phyloP scores from a whole-genome alignment of 2,797 vertebrate species.

The Enteromius mattozi region DNA sequence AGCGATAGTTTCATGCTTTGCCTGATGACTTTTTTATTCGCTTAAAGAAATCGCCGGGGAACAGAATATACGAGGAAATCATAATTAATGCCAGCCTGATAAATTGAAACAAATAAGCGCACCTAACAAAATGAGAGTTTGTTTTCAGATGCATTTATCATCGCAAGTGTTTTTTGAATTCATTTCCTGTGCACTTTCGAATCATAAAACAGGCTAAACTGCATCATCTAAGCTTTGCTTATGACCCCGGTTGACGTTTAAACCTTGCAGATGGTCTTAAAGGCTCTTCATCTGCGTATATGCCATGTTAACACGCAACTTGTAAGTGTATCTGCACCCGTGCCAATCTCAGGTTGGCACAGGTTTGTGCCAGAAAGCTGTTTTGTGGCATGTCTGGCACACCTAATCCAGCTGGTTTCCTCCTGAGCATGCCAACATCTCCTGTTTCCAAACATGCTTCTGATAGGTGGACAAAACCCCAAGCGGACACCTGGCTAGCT shows the following conservation, averaged over 20 bases:
- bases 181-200: conserved; percentile 17
- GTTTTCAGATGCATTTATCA: conserved; percentile 31
- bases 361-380: conserved; percentile 61
- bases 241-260: conserved; percentile 69
- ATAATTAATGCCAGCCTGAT: conserved; percentile 28
- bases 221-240: conserved; percentile 64
- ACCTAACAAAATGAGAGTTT: conserved; percentile 3
- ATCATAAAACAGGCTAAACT: background rate
- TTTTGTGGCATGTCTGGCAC: conserved; percentile 71
- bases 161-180: background rate
- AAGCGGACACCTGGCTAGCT: conserved; percentile 28
- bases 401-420: conserved; percentile 76
- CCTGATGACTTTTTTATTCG: conserved; percentile 29
- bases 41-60: background rate
- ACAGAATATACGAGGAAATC: conserved; percentile 6
- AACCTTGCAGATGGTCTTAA: conserved; percentile 73
- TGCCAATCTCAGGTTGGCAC: conserved; percentile 73
- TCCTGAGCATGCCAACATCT: conserved; percentile 68
- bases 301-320: conserved; percentile 71
- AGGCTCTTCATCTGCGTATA: conserved; percentile 67
- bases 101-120: conserved; percentile 38
- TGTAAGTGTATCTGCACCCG: conserved; percentile 63
- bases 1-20: conserved; percentile 51
- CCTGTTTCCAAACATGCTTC: conserved; percentile 70
- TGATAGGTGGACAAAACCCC: conserved; percentile 63